phyloP scores from a whole-genome alignment of 2,888 invertebrate genomes.

The Escarpia spicata region DNA sequence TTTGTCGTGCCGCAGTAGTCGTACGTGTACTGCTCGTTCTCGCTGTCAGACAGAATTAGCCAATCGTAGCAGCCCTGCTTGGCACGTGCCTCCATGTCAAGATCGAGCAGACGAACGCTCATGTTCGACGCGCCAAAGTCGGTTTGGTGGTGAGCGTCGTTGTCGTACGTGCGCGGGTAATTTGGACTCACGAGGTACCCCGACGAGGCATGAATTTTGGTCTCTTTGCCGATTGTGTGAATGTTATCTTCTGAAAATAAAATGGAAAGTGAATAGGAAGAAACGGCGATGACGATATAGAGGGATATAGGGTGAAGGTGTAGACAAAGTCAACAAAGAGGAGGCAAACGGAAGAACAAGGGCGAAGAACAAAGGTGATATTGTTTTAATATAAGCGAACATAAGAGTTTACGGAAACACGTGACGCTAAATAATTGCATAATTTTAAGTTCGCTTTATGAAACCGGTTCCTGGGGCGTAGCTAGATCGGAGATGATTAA shows the following conservation, averaged over 20 bases:
- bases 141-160: neutral
- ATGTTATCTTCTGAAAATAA: neutral
- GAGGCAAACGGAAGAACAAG: too few relatives aligned
- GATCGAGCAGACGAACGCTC: neutral
- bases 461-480: too few relatives aligned
- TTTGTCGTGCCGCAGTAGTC: neutral
- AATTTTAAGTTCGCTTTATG: too few relatives aligned
- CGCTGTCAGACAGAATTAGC: neutral
- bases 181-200: neutral
- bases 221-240: neutral
- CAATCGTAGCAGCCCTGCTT: constrained; percentile 1
- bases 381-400: too few relatives aligned
- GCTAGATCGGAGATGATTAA: too few relatives aligned
- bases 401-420: too few relatives aligned
- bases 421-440: too few relatives aligned
- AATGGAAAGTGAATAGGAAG: neutral
- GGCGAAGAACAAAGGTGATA: too few relatives aligned
- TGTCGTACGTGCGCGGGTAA: neutral
- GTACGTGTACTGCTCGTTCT: neutral
- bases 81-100: neutral
- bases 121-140: neutral
- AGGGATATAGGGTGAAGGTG: too few relatives aligned
- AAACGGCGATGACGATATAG: too few relatives aligned
- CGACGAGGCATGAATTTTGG: neutral
- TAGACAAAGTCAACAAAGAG: too few relatives aligned